Evolutionary conservation across 2,797 vertebrate species (phyloP).

Genomic region (Melanotaenia trifasciata): DNA sequence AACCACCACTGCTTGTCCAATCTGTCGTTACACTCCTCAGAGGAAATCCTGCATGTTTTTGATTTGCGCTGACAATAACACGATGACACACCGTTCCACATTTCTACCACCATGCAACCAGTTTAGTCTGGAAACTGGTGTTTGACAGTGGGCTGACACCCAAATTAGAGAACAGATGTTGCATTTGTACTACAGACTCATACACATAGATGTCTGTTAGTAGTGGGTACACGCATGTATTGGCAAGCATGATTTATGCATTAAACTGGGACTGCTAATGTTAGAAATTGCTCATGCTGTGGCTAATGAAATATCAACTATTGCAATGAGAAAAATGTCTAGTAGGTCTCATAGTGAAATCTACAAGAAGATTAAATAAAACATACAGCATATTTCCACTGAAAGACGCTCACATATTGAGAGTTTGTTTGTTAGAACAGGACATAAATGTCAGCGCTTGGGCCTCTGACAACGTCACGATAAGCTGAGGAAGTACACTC

Average conservation of each 20-base stretch:
- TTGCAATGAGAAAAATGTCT: background rate
- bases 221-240: background rate
- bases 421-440: slow-evolving; percentile 26
- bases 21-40: background rate
- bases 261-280: too few relatives aligned
- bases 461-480: slow-evolving; percentile 17
- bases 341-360: background rate
- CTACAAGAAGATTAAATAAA: background rate
- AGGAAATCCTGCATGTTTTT: slow-evolving; percentile 1
- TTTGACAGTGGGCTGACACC: background rate
- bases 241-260: too few relatives aligned
- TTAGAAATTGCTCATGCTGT: too few relatives aligned
- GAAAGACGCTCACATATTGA: slow-evolving; percentile 2
- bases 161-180: background rate
- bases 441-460: slow-evolving; percentile 16
- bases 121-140: background rate
- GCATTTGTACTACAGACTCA: background rate
- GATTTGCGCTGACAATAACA: background rate
- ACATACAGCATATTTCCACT: background rate
- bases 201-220: background rate
- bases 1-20: background rate
- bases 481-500: slow-evolving; percentile 46
- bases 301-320: background rate
- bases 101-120: background rate
- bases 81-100: background rate